phyloP scores from a whole-genome alignment of 2,113 vertebrate species.

The Istiophorus platypterus region DNA sequence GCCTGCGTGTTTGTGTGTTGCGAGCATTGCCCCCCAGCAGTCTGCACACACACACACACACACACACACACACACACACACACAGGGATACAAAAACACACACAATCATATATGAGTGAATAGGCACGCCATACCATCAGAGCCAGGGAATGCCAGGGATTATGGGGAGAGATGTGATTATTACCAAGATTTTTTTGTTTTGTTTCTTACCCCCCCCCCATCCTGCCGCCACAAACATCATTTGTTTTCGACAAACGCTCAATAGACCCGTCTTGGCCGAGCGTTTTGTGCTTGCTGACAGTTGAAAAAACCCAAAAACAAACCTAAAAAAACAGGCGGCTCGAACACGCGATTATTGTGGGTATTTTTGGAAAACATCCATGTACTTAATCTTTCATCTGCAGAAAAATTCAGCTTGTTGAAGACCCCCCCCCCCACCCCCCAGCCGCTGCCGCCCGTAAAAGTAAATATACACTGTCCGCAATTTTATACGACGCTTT shows the following conservation, averaged over 20 bases:
- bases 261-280: conserved; percentile 78
- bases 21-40: conserved; percentile 78
- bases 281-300: conserved; percentile 75
- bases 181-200: conserved; percentile 80
- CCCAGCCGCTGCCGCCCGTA: not conserved
- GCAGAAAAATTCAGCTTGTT: conserved; percentile 73
- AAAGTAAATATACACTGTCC: conserved; percentile 71
- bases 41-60: conserved; percentile 52
- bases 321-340: conserved; percentile 77
- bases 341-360: conserved; percentile 74
- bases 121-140: conserved; percentile 80
- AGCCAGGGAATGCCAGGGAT: conserved; percentile 84
- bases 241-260: conserved; percentile 75
- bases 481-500: conserved; percentile 56
- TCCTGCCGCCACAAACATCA: conserved; percentile 40
- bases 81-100: conserved; percentile 35
- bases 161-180: conserved; percentile 84
- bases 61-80: conserved; percentile 42
- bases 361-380: conserved; percentile 80
- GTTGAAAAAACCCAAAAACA: too few species aligned
- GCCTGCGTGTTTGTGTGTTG: conserved; percentile 72
- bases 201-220: conserved; percentile 20
- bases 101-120: conserved; percentile 66
- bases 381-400: conserved; percentile 83
- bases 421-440: conserved; percentile 41